phyloP scores from a whole-genome alignment of 2,888 invertebrate species.

The Heliconius ethilla region DNA sequence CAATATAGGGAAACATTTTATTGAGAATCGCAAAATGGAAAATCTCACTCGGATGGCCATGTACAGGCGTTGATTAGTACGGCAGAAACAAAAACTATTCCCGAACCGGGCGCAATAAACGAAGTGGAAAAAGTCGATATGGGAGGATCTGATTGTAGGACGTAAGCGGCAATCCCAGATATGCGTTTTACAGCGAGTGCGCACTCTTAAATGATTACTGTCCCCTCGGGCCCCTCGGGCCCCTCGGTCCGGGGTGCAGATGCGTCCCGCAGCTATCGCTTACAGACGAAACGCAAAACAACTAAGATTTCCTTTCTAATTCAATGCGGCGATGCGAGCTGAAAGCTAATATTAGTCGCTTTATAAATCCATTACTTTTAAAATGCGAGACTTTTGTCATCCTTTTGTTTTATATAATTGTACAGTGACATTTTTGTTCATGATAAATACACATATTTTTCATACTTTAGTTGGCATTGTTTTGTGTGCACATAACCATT shows the following conservation, averaged over 20 bases:
- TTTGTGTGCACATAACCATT: conserved; percentile 62
- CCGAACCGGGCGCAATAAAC: conserved; percentile 73
- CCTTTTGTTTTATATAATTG: conserved; percentile 16
- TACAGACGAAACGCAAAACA: conserved; percentile 38
- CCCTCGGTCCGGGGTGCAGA: conserved; percentile 35
- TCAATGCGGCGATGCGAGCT: conserved; percentile 31
- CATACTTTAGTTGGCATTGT: conserved; percentile 30
- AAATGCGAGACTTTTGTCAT: conserved; percentile 20
- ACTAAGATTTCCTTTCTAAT: conserved; percentile 35
- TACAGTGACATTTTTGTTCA: conserved; percentile 26
- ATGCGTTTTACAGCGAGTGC: conserved; percentile 74
- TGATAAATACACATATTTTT: conserved; percentile 34
- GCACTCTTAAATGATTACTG: conserved; percentile 72
- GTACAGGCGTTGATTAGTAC: conserved; percentile 77
- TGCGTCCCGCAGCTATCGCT: conserved; percentile 47
- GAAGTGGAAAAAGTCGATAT: conserved; percentile 81
- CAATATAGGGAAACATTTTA: conserved; percentile 50
- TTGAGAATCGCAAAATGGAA: conserved; percentile 52
- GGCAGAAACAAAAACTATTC: conserved; percentile 78
- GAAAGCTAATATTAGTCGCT: conserved; percentile 24
- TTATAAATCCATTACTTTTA: conserved; percentile 25
- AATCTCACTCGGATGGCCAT: conserved; percentile 60
- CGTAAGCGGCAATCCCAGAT: conserved; percentile 75
- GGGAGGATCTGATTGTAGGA: conserved; percentile 73
- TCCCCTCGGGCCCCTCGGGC: conserved; percentile 47